Evolutionary conservation across 2,113 vertebrate species (phyloP).

Genomic region (Abramis brama): DNA sequence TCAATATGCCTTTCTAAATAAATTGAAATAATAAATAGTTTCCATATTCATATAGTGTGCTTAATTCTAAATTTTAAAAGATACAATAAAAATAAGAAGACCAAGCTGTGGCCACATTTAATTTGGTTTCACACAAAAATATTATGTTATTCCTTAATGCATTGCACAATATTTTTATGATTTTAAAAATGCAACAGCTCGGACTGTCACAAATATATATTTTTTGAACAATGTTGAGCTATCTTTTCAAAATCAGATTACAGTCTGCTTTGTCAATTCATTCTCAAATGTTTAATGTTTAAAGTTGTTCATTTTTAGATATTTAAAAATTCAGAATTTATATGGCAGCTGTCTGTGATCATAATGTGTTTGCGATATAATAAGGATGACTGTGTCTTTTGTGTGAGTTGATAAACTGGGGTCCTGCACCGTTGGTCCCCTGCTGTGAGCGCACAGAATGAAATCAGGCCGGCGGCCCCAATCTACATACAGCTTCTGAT

Average conservation of each 20-base stretch:
- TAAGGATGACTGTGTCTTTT: constrained; percentile 19
- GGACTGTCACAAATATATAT: neutral
- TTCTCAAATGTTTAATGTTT: neutral
- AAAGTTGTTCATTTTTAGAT: neutral
- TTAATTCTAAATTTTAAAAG: neutral
- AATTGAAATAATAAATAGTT: neutral
- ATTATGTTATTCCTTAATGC: neutral
- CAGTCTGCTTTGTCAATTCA: neutral
- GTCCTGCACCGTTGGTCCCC: constrained; percentile 31
- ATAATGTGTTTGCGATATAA: neutral
- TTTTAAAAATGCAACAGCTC: neutral
- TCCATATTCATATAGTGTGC: neutral
- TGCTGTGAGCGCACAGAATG: constrained; percentile 33
- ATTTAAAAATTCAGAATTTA: neutral
- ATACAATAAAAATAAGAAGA: neutral
- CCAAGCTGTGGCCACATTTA: neutral
- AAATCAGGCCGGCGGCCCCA: constrained; percentile 27
- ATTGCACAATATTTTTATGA: neutral
- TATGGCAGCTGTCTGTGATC: neutral
- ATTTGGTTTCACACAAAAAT: neutral
- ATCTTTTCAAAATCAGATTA: neutral
- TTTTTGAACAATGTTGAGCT: neutral
- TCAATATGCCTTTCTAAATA: neutral
- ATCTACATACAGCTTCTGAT: constrained; percentile 25
- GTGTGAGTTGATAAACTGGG: constrained; percentile 50